A percentile compares a stretch with the other conserved stretches of the same genome.
Evolutionary conservation across 2,113 vertebrate genomes (phyloP).

Genomic region (Isurus oxyrinchus): DNA sequence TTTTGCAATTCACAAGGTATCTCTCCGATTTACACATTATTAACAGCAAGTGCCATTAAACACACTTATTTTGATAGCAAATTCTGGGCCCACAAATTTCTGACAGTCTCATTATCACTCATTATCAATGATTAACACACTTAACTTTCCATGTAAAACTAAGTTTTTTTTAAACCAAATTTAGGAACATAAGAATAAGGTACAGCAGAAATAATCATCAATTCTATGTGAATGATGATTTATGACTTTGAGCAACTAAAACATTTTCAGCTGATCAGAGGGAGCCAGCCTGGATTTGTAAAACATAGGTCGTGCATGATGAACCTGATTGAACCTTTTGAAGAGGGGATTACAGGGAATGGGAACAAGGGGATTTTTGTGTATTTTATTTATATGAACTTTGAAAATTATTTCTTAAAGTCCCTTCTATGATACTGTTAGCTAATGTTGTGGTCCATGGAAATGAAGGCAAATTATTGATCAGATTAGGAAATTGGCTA

Average conservation of each 20-base stretch:
- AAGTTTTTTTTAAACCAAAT: not conserved
- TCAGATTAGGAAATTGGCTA: not conserved
- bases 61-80: not conserved
- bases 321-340: not conserved
- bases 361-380: not conserved
- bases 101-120: not conserved
- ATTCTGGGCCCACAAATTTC: not conserved
- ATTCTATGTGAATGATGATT: not conserved
- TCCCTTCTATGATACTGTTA: not conserved
- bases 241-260: not conserved
- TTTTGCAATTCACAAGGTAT: not conserved
- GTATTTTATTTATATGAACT: not conserved
- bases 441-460: not conserved
- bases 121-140: not conserved
- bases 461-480: not conserved
- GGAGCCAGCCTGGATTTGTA: not conserved
- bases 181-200: not conserved
- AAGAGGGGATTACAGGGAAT: not conserved
- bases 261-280: not conserved
- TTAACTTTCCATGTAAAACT: not conserved
- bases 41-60: not conserved
- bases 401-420: not conserved
- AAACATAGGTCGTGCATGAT: not conserved
- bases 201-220: not conserved
- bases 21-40: not conserved